Base-by-base conservation (phyloP, 2,888 invertebrate genomes). In the Sphecodes monilicornis region DNA sequence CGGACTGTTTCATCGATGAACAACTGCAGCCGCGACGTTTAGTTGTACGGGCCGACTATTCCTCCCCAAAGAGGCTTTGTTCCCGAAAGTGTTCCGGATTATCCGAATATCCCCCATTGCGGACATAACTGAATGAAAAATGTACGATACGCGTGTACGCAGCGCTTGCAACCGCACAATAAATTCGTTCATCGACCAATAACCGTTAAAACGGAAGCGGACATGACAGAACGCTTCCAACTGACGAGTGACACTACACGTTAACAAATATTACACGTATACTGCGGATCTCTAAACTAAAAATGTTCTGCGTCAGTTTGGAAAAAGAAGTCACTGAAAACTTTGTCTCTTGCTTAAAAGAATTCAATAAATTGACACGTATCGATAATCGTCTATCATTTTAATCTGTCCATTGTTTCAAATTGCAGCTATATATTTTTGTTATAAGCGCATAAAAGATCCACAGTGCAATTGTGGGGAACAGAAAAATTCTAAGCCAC, bases 121-220 rank as follows among this genome's bases (percentile, higher is more conserved):
- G 66, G 69, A 77, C 66, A 77, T 77, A 80, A 77, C 74, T 32
- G 69, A 68, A 72, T 86, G 87, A 87, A 89, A 89, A 89, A 89
- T 89, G 75, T 46, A 69, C 46, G 85, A 70, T 78, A 72, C 60
- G 77, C 64, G 73, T 69, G 74, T 64, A 81, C 76, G 78, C 50
- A 50, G 66, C 36, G 66, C 57, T 73, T 76, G 70, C 66, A 39
- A 29, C 32, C 76, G 79, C 50, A 57, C 81, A 41, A 89, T 85
- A 85, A 85, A 87, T 89, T 85, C 84, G 41, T 82, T 82, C 29
- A 29, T 64, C 41, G 72, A n/a, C 64, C 83, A 36, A 81, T 70
- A 43, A 72, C 83, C 71, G 69, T 75, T 76, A 82, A 57, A 87
- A 84, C 84, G 82, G 84, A 86, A 88, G 68, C 87, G 80, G 81